Conservation (phyloP, 2,888 invertebrate genomes). For the Holacanthella duospinosa region DNA sequence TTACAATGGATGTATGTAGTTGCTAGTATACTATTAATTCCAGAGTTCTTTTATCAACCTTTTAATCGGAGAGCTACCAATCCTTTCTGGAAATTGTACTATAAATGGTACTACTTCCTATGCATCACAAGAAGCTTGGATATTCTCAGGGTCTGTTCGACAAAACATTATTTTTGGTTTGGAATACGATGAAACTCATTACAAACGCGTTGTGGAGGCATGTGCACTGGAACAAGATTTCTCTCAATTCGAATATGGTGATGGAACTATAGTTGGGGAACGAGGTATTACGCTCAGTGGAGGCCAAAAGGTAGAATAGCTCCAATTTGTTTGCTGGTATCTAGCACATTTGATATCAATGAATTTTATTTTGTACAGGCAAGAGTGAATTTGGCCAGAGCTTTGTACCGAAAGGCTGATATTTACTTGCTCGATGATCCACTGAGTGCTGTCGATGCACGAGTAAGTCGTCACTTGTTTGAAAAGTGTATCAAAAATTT, state of each 20-base stretch:
- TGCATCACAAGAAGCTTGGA: neutral
- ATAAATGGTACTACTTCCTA: slow-evolving; percentile 26
- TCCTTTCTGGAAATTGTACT: slow-evolving; percentile 28
- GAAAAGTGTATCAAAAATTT: slow-evolving; percentile 42
- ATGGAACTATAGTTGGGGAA: neutral
- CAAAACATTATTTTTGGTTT: neutral
- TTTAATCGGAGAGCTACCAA: neutral
- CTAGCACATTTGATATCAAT: too few relatives aligned
- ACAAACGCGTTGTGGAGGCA: neutral
- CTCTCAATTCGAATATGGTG: neutral
- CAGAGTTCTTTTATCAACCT: neutral
- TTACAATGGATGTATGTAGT: neutral
- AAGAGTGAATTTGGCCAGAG: slow-evolving; percentile 60
- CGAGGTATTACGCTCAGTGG: neutral
- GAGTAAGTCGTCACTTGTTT: slow-evolving; percentile 45
- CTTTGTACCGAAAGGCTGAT: slow-evolving; percentile 44
- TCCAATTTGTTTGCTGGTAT: neutral
- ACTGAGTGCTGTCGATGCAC: slow-evolving; percentile 46
- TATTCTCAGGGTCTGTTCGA: neutral
- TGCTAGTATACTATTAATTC: neutral
- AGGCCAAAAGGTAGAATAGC: neutral
- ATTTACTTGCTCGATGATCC: slow-evolving; percentile 47
- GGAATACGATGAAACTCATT: neutral
- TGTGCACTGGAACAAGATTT: neutral
- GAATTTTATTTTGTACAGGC: slow-evolving; percentile 48